Percentiles rank a stretch among this genome's conserved stretches.
Conservation (phyloP, 2,888 invertebrate species). For the Sphecodes monilicornis region DNA sequence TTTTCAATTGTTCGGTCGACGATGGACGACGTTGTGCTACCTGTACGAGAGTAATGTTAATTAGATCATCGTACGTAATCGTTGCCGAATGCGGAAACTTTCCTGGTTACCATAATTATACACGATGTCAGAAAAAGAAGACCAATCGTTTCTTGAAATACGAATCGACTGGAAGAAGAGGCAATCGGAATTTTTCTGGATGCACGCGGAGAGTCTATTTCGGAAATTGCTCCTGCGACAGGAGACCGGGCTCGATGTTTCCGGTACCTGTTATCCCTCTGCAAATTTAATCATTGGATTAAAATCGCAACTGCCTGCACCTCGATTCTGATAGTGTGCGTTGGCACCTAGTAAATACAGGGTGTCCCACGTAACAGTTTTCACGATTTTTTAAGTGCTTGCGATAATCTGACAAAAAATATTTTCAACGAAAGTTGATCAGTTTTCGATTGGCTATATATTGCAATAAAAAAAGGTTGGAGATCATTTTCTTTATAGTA, state of each 20-base stretch:
- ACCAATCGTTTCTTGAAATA: background rate
- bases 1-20: background rate
- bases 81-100: background rate
- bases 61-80: background rate
- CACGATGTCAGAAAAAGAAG: background rate
- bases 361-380: too few species aligned
- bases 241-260: background rate
- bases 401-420: too few species aligned
- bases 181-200: background rate
- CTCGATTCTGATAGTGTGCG: background rate
- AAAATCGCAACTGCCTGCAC: background rate
- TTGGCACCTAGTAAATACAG: background rate
- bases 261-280: background rate
- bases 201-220: constrained; percentile 14
- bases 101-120: background rate
- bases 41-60: background rate
- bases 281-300: constrained; percentile 12
- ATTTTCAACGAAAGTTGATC: too few species aligned
- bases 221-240: constrained; percentile 20
- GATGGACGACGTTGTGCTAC: background rate
- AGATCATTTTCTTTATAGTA: too few species aligned
- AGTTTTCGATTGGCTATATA: too few species aligned
- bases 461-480: too few species aligned
- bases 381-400: too few species aligned
- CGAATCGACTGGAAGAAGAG: background rate